These are phyloP conservation scores for Cepphus grylle DNA, from an alignment of 2,113 vertebrate genomes.

Conservation along the genomic window DNA sequence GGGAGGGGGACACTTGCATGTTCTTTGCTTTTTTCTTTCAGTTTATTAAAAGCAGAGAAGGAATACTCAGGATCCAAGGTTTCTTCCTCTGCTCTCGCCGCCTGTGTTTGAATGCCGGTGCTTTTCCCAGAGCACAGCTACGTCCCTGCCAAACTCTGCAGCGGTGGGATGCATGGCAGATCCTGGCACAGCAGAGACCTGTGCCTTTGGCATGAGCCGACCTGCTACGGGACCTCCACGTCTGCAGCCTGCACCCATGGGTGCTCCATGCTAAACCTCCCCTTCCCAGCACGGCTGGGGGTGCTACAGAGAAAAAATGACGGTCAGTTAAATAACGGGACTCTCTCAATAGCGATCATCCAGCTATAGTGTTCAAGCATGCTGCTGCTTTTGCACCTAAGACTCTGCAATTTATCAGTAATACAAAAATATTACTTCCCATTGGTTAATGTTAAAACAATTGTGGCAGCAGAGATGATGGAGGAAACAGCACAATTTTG, in stretches of 20 bases:
- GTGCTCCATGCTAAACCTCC: neutral
- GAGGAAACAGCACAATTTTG: neutral
- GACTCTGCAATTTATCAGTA: neutral
- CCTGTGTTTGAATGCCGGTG: rapidly evolving
- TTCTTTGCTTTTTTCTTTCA: neutral
- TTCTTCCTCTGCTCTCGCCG: neutral
- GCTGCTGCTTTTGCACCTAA: neutral
- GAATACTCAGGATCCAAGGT: rapidly evolving
- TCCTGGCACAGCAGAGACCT: rapidly evolving
- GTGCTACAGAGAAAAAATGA: neutral
- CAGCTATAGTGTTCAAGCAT: rapidly evolving
- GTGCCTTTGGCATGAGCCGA: neutral
- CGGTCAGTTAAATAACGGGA: rapidly evolving
- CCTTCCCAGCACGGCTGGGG: neutral
- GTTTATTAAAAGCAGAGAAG: neutral
- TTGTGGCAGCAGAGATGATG: neutral
- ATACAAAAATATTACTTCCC: neutral
- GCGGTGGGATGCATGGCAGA: rapidly evolving
- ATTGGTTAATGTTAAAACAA: neutral
- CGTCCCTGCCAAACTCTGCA: neutral
- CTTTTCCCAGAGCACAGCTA: neutral
- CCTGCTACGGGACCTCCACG: neutral
- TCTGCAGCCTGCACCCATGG: neutral
- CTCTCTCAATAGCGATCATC: neutral
- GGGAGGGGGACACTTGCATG: neutral